Percentiles rank a stretch among this genome's conserved stretches.
These are phyloP conservation scores for Nineta flava DNA, from an alignment of 2,888 invertebrate species.

Conservation along the genomic window DNA sequence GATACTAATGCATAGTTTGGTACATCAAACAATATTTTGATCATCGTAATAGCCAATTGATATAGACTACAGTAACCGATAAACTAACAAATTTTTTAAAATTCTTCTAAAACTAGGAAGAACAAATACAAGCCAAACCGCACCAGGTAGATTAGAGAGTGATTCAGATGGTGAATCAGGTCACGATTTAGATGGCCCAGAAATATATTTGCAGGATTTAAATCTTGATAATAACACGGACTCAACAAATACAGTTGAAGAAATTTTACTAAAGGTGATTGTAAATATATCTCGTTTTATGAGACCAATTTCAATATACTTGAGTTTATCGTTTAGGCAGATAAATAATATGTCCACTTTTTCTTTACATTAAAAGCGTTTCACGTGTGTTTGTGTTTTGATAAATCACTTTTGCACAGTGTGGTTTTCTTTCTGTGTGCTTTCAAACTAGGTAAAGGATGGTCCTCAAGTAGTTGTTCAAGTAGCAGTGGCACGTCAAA, in stretches of 20 bases:
- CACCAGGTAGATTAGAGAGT: conserved; percentile 26
- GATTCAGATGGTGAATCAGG: conserved; percentile 12
- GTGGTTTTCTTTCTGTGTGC: conserved; percentile 19
- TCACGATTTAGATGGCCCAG: background rate
- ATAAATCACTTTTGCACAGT: conserved; percentile 11
- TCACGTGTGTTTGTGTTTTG: conserved; percentile 7
- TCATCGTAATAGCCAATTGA: too few species aligned
- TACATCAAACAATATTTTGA: too few species aligned
- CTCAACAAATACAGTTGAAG: conserved; percentile 15
- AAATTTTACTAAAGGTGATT: conserved; percentile 15
- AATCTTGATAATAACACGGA: background rate
- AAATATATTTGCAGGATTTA: background rate
- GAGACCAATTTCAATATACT: too few species aligned
- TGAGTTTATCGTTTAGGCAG: too few species aligned
- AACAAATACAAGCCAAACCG: conserved; percentile 25
- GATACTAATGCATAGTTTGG: too few species aligned
- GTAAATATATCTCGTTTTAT: conserved; percentile 3
- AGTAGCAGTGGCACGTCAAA: conserved; percentile 1
- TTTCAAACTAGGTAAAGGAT: conserved; percentile 1
- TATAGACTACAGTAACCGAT: too few species aligned
- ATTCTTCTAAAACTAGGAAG: conserved; percentile 11
- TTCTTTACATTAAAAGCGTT: conserved; percentile 7
- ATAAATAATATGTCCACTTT: too few species aligned
- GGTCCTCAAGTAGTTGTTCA: conserved; percentile 1
- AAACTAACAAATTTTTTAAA: too few species aligned